Conservation (phyloP, 2,113 vertebrate genomes). For the Cyrtonyx montezumae region DNA sequence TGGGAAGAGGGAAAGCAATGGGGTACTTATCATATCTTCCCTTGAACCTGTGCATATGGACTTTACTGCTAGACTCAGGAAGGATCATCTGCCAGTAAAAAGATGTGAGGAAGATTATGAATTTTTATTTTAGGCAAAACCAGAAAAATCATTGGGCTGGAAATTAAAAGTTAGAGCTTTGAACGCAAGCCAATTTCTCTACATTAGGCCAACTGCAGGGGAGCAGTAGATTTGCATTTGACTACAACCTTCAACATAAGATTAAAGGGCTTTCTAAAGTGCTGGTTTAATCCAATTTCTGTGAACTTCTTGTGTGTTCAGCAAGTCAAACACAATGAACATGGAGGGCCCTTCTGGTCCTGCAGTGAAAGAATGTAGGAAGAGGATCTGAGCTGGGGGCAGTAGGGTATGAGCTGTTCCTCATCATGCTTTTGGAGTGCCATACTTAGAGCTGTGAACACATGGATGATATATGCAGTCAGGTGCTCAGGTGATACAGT, state of each 20-base stretch:
- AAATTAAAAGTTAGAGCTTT: not conserved
- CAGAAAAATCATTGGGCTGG: not conserved
- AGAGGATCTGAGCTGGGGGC: not conserved
- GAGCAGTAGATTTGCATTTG: constrained; percentile 26
- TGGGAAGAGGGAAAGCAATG: not conserved
- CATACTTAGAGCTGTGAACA: not conserved
- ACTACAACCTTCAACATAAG: constrained; percentile 16
- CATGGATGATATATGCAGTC: fast-evolving
- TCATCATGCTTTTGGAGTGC: not conserved
- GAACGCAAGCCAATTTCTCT: not conserved
- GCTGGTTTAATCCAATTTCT: constrained; percentile 67
- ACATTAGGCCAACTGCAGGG: not conserved
- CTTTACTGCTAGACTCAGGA: not conserved
- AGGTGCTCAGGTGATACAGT: not conserved
- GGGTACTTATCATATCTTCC: not conserved
- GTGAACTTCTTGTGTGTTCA: constrained; percentile 49
- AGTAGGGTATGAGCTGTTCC: not conserved
- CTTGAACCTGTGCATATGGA: not conserved
- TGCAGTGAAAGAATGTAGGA: not conserved
- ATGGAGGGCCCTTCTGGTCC: not conserved
- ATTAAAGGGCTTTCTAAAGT: constrained; percentile 62
- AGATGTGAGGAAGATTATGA: not conserved
- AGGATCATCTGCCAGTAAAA: not conserved
- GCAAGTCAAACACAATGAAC: constrained; percentile 67
- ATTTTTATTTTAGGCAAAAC: not conserved